Base-by-base conservation (phyloP, 1,140 invertebrate genomes). In the Pachypeltis micranthus region DNA sequence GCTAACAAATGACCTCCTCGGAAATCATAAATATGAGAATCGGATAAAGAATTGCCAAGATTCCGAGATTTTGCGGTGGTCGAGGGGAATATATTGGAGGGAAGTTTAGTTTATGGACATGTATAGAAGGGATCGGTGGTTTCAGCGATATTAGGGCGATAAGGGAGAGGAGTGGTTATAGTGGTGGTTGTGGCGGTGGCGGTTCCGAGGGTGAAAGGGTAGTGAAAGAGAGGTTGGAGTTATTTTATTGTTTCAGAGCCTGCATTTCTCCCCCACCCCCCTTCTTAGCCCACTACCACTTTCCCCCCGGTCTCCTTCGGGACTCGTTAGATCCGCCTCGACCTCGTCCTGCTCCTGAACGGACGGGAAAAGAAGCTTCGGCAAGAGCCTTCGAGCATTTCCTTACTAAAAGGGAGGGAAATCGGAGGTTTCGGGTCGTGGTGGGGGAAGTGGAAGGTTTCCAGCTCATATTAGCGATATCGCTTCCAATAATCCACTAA, bases 401-500 rank as follows among this genome's bases (percentile, higher is more conserved):
- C 47, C 47, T 51, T 51, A 51, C 47, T n/a, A n/a, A n/a, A n/a
- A n/a, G n/a, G n/a, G n/a, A n/a, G n/a, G n/a, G n/a, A n/a, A n/a
- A n/a, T n/a, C n/a, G n/a, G n/a, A n/a, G n/a, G n/a, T n/a, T n/a
- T n/a, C n/a, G n/a, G n/a, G n/a, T n/a, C n/a, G n/a, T n/a, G n/a
- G n/a, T n/a, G n/a, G n/a, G n/a, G n/a, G n/a, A n/a, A n/a, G 47
- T 16, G 47, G 7, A 21, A 21, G 21, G 47, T 29, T 31, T 54
- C 7, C 47, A 10, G 4, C 23, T 28, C 16, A 59, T 59, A 59
- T 59, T 59, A 59, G 57, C 57, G 57, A 59, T 59, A 59, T 59
- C 57, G 26, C n/a, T 59, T 59, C 28, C 57, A 59, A 59, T 59
- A 59, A 59, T 59, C 57, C 28, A 24, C 55, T 26, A 3, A 27